phyloP scores from a whole-genome alignment of 2,888 invertebrate species.

The Nomada fabriciana region DNA sequence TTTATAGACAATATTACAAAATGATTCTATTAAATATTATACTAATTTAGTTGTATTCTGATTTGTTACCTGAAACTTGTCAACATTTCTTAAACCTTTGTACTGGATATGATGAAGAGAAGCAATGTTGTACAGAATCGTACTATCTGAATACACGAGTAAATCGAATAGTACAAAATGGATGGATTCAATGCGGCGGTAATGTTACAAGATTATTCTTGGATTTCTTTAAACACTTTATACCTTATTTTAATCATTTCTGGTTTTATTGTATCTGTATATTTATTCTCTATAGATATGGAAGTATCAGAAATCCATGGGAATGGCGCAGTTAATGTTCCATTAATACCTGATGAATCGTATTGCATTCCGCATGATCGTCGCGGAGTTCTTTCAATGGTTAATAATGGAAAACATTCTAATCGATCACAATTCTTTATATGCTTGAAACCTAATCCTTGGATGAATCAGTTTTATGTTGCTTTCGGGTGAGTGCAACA shows the following conservation, averaged over 20 bases:
- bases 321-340: conserved; percentile 84
- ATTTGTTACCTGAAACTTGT: conserved; percentile 86
- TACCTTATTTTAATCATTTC: not conserved
- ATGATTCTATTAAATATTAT: conserved; percentile 18
- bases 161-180: conserved; percentile 87
- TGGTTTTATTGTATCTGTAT: not conserved
- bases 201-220: not conserved
- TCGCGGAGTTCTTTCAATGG: conserved; percentile 90
- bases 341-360: conserved; percentile 87
- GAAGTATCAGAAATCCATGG: conserved; percentile 29
- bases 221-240: not conserved
- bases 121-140: conserved; percentile 63
- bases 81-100: conserved; percentile 87
- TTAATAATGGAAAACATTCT: conserved; percentile 88
- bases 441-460: conserved; percentile 87
- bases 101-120: conserved; percentile 79
- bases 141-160: conserved; percentile 75
- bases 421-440: conserved; percentile 90
- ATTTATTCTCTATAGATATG: conserved; percentile 38
- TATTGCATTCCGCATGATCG: conserved; percentile 88
- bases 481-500: conserved; percentile 87
- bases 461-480: conserved; percentile 91
- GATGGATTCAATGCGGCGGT: conserved; percentile 90
- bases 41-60: conserved; percentile 86
- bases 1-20: conserved; percentile 15